Evolutionary conservation across 2,113 vertebrate species (phyloP).

Genomic region (Phasianus colchicus): DNA sequence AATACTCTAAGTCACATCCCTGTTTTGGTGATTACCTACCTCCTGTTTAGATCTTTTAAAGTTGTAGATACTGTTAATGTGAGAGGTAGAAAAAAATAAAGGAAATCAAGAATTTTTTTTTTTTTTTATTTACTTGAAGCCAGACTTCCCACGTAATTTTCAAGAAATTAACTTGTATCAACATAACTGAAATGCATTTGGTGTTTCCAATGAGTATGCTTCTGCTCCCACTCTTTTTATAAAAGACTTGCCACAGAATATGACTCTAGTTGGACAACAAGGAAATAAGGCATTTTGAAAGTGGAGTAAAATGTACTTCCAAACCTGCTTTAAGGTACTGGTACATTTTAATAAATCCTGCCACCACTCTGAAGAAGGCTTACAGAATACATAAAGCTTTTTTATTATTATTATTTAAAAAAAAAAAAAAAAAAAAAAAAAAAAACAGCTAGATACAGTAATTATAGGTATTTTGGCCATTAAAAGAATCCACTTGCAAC

Average conservation of each 20-base stretch:
- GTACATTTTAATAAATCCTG: background rate
- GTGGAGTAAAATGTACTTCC: background rate
- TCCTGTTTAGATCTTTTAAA: no score
- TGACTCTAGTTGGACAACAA: background rate
- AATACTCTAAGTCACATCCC: no score
- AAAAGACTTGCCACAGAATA: background rate
- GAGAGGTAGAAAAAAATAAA: no score
- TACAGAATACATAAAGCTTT: background rate
- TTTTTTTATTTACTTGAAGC: no score
- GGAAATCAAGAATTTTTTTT: no score
- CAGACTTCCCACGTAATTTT: no score
- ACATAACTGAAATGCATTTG: background rate
- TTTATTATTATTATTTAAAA: no score
- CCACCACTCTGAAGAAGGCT: background rate
- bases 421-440: no score
- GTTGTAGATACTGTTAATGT: no score
- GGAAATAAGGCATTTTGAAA: background rate
- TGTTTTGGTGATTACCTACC: no score
- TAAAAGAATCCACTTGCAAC: background rate
- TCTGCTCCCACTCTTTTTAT: background rate
- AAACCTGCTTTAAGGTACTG: background rate
- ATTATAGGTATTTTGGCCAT: background rate
- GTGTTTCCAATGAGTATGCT: background rate
- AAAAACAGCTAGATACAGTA: background rate
- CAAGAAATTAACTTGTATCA: background rate